Evolutionary conservation across 1,140 invertebrate species (phyloP).

Genomic region (Holcopasites calliopsidis): DNA sequence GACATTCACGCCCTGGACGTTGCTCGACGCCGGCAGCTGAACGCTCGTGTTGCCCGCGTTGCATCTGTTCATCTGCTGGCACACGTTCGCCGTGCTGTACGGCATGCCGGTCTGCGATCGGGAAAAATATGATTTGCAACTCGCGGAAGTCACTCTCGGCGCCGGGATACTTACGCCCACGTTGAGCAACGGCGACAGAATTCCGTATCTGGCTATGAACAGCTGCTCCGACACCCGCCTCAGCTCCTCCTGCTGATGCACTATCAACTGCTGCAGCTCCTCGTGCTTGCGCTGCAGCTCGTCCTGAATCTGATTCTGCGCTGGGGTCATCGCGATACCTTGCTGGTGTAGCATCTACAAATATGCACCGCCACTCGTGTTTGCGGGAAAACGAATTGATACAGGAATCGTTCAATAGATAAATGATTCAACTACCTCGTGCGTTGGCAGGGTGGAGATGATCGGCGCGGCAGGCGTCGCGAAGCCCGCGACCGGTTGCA

Average conservation of each 20-base stretch:
- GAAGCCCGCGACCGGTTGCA: conserved; percentile 80
- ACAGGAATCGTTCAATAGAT: neutral
- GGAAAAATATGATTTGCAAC: neutral
- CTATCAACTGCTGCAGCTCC: conserved; percentile 90
- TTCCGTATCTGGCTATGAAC: conserved; percentile 89
- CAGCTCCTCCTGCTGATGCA: conserved; percentile 92
- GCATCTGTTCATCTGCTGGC: conserved; percentile 60
- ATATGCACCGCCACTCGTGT: neutral
- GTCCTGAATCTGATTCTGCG: conserved; percentile 84
- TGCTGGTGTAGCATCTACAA: conserved; percentile 78
- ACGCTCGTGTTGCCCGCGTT: conserved; percentile 69
- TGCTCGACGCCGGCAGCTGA: conserved; percentile 58
- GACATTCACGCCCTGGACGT: conserved; percentile 67
- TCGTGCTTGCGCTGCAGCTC: conserved; percentile 91
- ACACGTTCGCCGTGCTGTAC: conserved; percentile 69
- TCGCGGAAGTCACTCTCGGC: neutral
- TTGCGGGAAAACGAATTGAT: neutral
- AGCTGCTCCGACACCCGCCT: conserved; percentile 91
- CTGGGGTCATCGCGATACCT: conserved; percentile 81
- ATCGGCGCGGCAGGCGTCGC: conserved; percentile 68
- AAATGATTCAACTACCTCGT: conserved; percentile 56
- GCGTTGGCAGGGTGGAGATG: conserved; percentile 62
- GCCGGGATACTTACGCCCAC: conserved; percentile 71
- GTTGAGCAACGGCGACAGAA: conserved; percentile 84
- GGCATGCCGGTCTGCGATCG: conserved; percentile 67